Conservation (phyloP, 2,888 invertebrate species). For the Alsophila aescularia region DNA sequence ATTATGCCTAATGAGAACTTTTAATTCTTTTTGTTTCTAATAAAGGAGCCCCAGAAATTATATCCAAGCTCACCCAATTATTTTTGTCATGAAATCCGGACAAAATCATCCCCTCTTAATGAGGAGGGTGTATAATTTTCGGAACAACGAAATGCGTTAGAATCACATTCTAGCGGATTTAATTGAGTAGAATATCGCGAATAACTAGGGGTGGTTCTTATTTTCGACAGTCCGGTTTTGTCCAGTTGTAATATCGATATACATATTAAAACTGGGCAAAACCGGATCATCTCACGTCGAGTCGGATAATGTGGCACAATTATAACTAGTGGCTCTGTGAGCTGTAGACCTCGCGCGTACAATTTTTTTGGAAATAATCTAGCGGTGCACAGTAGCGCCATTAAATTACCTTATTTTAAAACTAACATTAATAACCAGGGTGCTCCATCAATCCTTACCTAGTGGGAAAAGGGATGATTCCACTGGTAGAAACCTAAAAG, state of each 20-base stretch:
- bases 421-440: no score
- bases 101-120: slow-evolving; percentile 20
- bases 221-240: not conserved
- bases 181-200: slow-evolving; percentile 23
- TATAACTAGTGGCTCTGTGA: no score
- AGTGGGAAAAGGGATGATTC: no score
- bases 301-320: no score
- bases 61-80: slow-evolving; percentile 14
- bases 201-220: slow-evolving; percentile 3
- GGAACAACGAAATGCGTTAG: slow-evolving; percentile 32
- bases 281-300: no score
- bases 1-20: slow-evolving; percentile 3
- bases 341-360: no score
- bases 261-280: no score
- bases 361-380: no score
- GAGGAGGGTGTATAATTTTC: slow-evolving; percentile 26
- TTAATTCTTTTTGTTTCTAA: slow-evolving; percentile 15
- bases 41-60: not conserved
- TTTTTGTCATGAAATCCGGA: slow-evolving; percentile 17
- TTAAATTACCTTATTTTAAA: no score
- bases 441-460: no score
- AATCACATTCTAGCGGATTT: slow-evolving; percentile 21
- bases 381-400: no score
- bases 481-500: no score
- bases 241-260: not conserved